Base-by-base conservation (phyloP, 2,113 vertebrate genomes). In the Machaerirhynchus nigripectus region DNA sequence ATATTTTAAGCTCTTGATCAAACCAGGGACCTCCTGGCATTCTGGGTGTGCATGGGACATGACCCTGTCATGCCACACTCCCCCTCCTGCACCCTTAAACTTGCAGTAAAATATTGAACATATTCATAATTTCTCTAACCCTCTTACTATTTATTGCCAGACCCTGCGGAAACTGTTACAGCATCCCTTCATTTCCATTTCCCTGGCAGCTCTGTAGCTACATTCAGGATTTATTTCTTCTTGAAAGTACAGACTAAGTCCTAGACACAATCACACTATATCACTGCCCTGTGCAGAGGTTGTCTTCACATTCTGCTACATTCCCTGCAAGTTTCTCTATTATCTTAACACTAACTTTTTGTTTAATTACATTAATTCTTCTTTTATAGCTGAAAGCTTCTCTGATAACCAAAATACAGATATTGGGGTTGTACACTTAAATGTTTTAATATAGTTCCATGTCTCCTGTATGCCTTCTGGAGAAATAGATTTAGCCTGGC, bases 221-320 rank as follows among this genome's bases (percentile, higher is more conserved):
- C 24, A 42, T 18, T 81, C 73, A 84, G 60, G 68, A 95, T 96
- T 92, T 92, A 93, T 95, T 92, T 80, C 89, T 85, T 88, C 81
- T 91, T 94, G 73, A 89, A 92, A 91, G 44, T 22, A 84, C 21
- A 71, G 85, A 35, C 49, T 40, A 76, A 94, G 44, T 71, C 73
- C 73, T 84, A 78, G 91, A 68, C 55, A 71, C 11, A 52, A 68
- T 68, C 69, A 80, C 81, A 82, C 42, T 40, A 64, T 30, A 89
- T 74, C 76, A 81, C 40, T 7, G 12, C 60, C 67, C 69, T 2
- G 24, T 22, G 39, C 59, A 83, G 79, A 80, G 20, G 59, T 28
- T 88, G 73, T 79, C 77, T 87, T 82, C 69, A 44, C 24, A 63
- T 57, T 50, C 59, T 84, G 60, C 71, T 37, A 7, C 24, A 24